A percentile compares a stretch with the other conserved stretches of the same genome.
These are phyloP conservation scores for Cephus spinipes DNA, from an alignment of 2,888 invertebrate genomes.

Conservation along the genomic window DNA sequence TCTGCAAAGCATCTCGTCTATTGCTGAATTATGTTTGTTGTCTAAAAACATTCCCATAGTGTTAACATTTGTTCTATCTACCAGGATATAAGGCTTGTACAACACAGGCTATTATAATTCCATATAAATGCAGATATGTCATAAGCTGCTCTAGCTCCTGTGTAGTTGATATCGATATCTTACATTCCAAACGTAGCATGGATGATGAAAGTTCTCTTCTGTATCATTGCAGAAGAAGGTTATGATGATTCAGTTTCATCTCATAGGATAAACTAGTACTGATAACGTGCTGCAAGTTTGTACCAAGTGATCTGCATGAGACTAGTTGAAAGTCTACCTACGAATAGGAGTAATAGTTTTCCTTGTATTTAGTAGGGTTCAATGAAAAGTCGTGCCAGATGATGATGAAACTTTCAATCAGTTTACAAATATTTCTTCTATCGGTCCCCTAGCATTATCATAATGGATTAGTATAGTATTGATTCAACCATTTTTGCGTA, in stretches of 20 bases:
- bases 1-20: constrained; percentile 31
- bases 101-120: constrained; percentile 39
- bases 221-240: constrained; percentile 48
- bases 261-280: constrained; percentile 58
- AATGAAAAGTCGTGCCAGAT: too few relatives aligned
- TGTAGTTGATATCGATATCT: constrained; percentile 45
- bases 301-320: constrained; percentile 63
- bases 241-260: constrained; percentile 32
- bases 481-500: too few relatives aligned
- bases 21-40: constrained; percentile 31
- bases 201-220: constrained; percentile 29
- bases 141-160: constrained; percentile 36
- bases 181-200: constrained; percentile 51
- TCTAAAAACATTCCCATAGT: constrained; percentile 48
- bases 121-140: constrained; percentile 35
- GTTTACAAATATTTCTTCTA: background rate
- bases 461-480: too few relatives aligned
- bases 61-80: constrained; percentile 42
- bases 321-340: constrained; percentile 69
- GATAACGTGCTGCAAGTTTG: constrained; percentile 67
- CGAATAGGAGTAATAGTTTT: too few relatives aligned
- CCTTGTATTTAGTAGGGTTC: too few relatives aligned
- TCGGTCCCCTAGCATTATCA: too few relatives aligned
- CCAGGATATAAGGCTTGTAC: constrained; percentile 47
- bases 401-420: too few relatives aligned